Evolutionary conservation across 1,140 invertebrate genomes (phyloP).

Genomic region (Drosophila tristis): DNA sequence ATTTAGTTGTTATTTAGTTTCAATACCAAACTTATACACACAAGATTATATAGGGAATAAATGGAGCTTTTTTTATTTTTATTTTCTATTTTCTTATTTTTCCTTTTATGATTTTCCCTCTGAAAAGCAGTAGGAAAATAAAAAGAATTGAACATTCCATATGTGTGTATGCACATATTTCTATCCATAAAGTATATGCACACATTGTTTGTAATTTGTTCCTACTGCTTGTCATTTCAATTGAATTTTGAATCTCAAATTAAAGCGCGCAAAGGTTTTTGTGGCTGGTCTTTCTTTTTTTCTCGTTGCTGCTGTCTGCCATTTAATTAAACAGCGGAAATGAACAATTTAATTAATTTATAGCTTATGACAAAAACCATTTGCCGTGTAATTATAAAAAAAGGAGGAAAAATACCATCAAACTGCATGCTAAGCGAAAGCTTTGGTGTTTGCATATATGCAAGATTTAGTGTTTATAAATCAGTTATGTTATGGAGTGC

Average conservation of each 20-base stretch:
- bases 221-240: constrained; percentile 58
- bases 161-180: background rate
- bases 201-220: constrained; percentile 42
- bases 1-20: too few relatives aligned
- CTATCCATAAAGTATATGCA: constrained; percentile 1
- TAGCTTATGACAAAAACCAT: constrained; percentile 36
- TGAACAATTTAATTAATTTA: constrained; percentile 78
- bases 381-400: constrained; percentile 26
- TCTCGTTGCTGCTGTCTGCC: background rate
- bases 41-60: too few relatives aligned
- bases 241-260: constrained; percentile 59
- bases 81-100: too few relatives aligned
- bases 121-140: too few relatives aligned
- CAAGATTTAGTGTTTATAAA: background rate
- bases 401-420: constrained; percentile 9
- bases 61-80: too few relatives aligned
- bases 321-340: constrained; percentile 76
- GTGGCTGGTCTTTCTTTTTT: background rate
- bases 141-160: background rate
- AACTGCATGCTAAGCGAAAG: constrained; percentile 22
- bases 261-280: constrained; percentile 12
- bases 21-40: too few relatives aligned
- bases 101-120: too few relatives aligned
- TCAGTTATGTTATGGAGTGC: constrained; percentile 18
- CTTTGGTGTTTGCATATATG: background rate